Evolutionary conservation across 92 coral and sea anemone species (phyloP), one percentile per base, ranked within the genome.

Genomic region (Epizoanthus scotinus): DNA sequence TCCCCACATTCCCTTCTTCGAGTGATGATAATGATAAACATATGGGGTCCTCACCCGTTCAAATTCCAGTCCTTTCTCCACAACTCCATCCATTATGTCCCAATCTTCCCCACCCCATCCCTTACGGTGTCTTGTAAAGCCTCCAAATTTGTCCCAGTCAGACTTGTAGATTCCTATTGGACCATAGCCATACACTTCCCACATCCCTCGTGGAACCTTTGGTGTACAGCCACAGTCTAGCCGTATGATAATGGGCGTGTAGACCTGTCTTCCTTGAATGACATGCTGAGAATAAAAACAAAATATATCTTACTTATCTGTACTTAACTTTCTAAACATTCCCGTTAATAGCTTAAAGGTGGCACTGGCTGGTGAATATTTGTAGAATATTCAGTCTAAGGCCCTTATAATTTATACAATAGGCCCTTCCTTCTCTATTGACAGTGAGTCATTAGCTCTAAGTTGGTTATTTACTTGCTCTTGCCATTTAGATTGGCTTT

Each of bases 61-160:
- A 75, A 84, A 84, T 40, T 84, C 87, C 20, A 84, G 54, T 50
- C 87, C 87, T 63, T 64, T 73, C 62, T 29, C 61, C 28, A 73
- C 78, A 3, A 81, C 87, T 25, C 82, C 82, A 65, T 84, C 81
- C 20, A 84, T 65, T 21, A 84, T 44, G 65, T 84, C 87, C 87
- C 87, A 84, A 63, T 84, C 87, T n/a, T 84, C 87, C 36, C 87
- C 87, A 63, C 87, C 87, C 87, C 87, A 84, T 49, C 70, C 70
- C 47, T 7, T 12, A 10, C 70, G 70, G 18, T 65, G 70, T 8
- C 50, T 5, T 53, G 77, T 75, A 60, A 84, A 84, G 26, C 87
- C 87, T 28, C 71, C 18, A 52, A 84, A 84, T 5, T 63, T 47
- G 56, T 77, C 77, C 87, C 87, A 84, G 53, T 74, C 87, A 5